These are phyloP conservation scores for Catharus bicknelli DNA, from an alignment of 2,113 vertebrate species.

Conservation along the genomic window DNA sequence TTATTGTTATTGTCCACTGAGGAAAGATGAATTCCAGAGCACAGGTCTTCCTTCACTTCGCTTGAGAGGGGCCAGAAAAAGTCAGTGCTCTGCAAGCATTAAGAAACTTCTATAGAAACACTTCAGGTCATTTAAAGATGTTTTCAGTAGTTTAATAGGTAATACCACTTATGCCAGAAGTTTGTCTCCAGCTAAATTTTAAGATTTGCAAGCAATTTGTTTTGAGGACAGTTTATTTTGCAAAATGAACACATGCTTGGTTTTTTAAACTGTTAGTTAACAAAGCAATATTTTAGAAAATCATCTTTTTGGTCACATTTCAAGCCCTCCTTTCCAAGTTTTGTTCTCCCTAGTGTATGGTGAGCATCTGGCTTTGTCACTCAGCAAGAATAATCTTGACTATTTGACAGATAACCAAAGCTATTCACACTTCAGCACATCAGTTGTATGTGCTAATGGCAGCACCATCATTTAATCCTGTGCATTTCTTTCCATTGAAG, in stretches of 20 bases:
- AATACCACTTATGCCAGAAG: background rate
- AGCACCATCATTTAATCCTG: background rate
- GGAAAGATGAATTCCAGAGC: background rate
- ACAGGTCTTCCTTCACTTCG: background rate
- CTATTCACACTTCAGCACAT: background rate
- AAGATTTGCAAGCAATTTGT: background rate
- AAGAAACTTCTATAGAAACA: background rate
- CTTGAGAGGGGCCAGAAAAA: background rate
- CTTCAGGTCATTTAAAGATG: background rate
- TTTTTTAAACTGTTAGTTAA: background rate
- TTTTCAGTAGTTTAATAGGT: background rate
- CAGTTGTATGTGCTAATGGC: background rate
- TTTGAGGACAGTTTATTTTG: background rate
- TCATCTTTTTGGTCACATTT: background rate
- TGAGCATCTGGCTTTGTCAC: background rate
- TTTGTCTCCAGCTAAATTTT: background rate
- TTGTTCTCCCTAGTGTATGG: background rate
- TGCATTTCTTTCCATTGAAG: constrained; percentile 68
- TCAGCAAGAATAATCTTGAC: background rate
- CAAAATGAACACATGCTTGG: background rate
- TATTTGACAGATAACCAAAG: background rate
- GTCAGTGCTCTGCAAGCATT: background rate
- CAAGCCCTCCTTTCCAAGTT: background rate
- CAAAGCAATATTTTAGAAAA: background rate
- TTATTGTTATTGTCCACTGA: background rate